phyloP scores from a whole-genome alignment of 2,888 invertebrate genomes.

The Lycaena phlaeas region DNA sequence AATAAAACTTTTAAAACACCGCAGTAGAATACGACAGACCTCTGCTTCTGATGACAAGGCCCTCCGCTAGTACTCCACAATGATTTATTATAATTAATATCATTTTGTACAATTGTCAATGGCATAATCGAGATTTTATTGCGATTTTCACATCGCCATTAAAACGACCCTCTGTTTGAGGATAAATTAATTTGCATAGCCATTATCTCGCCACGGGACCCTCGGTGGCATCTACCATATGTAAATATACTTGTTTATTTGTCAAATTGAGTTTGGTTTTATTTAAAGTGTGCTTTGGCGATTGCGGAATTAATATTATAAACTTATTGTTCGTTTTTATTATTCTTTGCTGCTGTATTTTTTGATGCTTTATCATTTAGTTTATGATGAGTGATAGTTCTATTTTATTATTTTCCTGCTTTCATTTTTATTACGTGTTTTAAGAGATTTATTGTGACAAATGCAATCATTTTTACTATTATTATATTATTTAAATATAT shows the following conservation, averaged over 20 bases:
- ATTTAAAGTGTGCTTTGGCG: constrained; percentile 18
- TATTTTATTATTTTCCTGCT: too few species aligned
- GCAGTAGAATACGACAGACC: too few species aligned
- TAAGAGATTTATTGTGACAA: too few species aligned
- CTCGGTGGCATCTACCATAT: constrained; percentile 33
- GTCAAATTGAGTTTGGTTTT: constrained; percentile 53
- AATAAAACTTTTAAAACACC: too few species aligned
- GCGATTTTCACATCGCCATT: constrained; percentile 31
- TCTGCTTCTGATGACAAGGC: background rate
- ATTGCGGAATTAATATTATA: constrained; percentile 5
- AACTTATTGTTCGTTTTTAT: constrained; percentile 1
- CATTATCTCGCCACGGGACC: constrained; percentile 33
- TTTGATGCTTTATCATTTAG: too few species aligned
- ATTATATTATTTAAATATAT: too few species aligned
- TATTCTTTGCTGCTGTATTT: constrained; percentile 2
- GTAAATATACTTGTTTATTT: constrained; percentile 50
- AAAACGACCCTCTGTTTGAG: constrained; percentile 32
- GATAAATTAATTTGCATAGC: constrained; percentile 54
- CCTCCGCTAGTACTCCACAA: background rate
- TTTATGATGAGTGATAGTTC: too few species aligned
- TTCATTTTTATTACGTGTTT: too few species aligned
- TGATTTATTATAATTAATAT: constrained; percentile 13
- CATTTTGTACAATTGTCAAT: constrained; percentile 12
- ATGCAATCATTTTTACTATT: too few species aligned
- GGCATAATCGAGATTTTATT: constrained; percentile 32